Base-by-base conservation (phyloP, 2,113 vertebrate species). In the Tachuris rubrigastra region DNA sequence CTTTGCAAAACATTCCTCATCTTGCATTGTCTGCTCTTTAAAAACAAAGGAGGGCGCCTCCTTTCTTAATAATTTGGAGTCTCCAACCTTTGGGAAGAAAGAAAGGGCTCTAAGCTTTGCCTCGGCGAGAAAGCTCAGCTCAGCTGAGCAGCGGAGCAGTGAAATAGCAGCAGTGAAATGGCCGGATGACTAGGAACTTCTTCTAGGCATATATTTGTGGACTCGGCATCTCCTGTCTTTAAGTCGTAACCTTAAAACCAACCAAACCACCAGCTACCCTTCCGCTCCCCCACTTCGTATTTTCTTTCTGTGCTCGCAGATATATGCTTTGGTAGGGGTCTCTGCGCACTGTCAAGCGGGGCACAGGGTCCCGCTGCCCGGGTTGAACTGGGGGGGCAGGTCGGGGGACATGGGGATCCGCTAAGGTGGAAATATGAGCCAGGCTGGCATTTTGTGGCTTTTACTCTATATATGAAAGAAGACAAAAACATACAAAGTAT, bases 401-500 rank as follows among this genome's bases (percentile, higher is more conserved):
- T 73, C 41, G 47, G 56, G 58, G 37, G 66, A 47, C 30, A 53
- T 24, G 65, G 56, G 89, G 46, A 58, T 71, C 77, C 14, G 46
- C 55, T 76, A 50, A 72, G 30, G 65, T 39, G 65, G 95, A 98
- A 96, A 96, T 90, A 97, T 95, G 98, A 98, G 98, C 95, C 97
- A 98, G 97, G 69, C 15, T 41, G 97, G 98, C 93, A 35, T 98
- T 98, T 98, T 98, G 97, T 98, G 97, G 98, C 98, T 98, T 99
- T 99, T 99, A 99, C 99, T 99, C 99, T 98, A 98, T 99, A 99
- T 99, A 99, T 98, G 98, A 99, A 99, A 99, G 99, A 98, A 98
- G 99, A 98, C 98, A 98, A 99, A 98, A 98, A 98, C 99, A 99
- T 99, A 99, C 99, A 99, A 99, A 99, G 98, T 99, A 98, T 99